These are phyloP conservation scores for Candoia aspera DNA, from an alignment of 2,113 vertebrate genomes.

Conservation along the genomic window DNA sequence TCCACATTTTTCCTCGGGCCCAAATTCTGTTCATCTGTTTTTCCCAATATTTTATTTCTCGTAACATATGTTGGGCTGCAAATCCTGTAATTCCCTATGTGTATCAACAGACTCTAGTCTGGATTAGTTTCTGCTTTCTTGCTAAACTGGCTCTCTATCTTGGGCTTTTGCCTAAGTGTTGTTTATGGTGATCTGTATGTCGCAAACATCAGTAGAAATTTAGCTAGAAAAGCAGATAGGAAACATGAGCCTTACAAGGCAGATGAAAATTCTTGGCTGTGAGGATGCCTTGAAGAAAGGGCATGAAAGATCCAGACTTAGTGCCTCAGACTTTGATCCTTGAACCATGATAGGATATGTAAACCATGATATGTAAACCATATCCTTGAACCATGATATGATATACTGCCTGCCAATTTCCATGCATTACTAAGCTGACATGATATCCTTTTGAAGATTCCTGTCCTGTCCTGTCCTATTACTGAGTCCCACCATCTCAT, in stretches of 20 bases:
- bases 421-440: background rate
- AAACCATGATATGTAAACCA: too few relatives aligned
- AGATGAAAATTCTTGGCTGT: background rate
- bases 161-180: too few relatives aligned
- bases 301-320: background rate
- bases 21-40: too few relatives aligned
- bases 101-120: background rate
- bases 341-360: too few relatives aligned
- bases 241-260: too few relatives aligned
- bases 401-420: background rate
- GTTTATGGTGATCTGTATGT: background rate
- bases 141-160: background rate
- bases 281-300: background rate
- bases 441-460: background rate
- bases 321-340: background rate
- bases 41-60: too few relatives aligned
- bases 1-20: too few relatives aligned
- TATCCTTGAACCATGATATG: too few relatives aligned
- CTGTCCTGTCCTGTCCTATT: too few relatives aligned
- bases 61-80: too few relatives aligned
- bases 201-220: background rate
- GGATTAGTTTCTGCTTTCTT: background rate
- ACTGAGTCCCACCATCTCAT: too few relatives aligned
- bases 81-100: background rate
- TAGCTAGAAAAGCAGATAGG: background rate